These are phyloP conservation scores for Nyctibius grandis DNA, from an alignment of 2,797 vertebrate species.

Conservation along the genomic window DNA sequence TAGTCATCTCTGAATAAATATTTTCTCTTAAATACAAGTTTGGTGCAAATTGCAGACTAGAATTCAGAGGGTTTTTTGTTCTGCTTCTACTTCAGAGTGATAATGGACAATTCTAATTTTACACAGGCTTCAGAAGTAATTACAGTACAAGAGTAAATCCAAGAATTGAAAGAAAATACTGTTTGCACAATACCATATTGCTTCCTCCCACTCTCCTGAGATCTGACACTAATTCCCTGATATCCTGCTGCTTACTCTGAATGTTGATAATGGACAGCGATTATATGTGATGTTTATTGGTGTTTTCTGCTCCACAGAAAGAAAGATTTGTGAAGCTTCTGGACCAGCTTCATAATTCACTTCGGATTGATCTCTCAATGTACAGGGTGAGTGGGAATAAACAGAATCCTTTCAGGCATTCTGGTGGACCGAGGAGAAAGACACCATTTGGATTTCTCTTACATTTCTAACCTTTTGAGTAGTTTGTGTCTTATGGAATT, in stretches of 20 bases:
- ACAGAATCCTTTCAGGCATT: not conserved
- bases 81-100: not conserved
- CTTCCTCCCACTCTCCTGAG: not conserved
- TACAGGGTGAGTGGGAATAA: constrained; percentile 85
- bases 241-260: not conserved
- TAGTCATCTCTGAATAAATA: not conserved
- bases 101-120: not conserved
- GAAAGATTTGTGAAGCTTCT: constrained; percentile 96
- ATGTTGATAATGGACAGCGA: not conserved
- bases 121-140: not conserved
- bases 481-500: not conserved
- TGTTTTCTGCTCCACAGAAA: constrained; percentile 81
- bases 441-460: not conserved
- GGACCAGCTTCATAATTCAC: constrained; percentile 96
- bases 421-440: not conserved
- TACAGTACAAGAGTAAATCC: not conserved
- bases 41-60: not conserved
- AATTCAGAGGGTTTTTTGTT: not conserved
- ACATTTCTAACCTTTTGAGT: not conserved
- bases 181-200: not conserved
- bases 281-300: not conserved
- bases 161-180: not conserved
- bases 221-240: not conserved
- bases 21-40: not conserved
- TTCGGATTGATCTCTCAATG: constrained; percentile 96